Percentiles rank a stretch among this genome's conserved stretches.
These are phyloP conservation scores for Nothobranchius kuhntae DNA, from an alignment of 2,113 vertebrate genomes.

Conservation along the genomic window DNA sequence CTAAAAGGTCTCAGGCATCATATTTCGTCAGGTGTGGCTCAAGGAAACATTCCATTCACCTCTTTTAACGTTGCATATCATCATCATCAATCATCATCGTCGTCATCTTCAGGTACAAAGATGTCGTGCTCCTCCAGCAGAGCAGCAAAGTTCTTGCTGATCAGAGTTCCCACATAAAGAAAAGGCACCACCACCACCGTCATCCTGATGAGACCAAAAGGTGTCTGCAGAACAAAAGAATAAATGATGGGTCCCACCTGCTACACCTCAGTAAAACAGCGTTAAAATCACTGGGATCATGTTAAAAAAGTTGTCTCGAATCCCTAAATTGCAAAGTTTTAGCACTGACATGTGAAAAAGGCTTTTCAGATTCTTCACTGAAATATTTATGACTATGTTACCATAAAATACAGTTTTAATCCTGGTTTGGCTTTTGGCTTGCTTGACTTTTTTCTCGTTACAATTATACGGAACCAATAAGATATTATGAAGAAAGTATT, in stretches of 20 bases:
- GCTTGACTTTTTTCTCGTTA: neutral
- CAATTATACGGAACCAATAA: no score
- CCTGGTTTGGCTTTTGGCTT: neutral
- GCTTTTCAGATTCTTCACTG: neutral
- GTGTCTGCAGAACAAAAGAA: constrained; percentile 75
- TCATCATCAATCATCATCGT: constrained; percentile 87
- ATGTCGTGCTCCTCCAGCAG: constrained; percentile 96
- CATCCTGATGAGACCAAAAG: constrained; percentile 92
- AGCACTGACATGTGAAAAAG: no score
- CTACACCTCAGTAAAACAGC: neutral
- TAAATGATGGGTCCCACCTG: neutral
- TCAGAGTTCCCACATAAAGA: constrained; percentile 91
- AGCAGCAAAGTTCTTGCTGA: constrained; percentile 95
- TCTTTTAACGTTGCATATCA: constrained; percentile 5
- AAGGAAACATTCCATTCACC: constrained; percentile 18
- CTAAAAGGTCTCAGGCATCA: neutral
- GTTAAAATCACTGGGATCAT: neutral
- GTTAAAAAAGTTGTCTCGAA: neutral
- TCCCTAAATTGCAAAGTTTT: neutral
- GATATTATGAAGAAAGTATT: neutral
- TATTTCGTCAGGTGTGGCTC: constrained; percentile 16
- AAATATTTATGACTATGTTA: neutral
- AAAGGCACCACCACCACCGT: constrained; percentile 92
- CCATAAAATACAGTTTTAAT: no score
- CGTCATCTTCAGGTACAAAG: constrained; percentile 95